Conservation (phyloP, 1,140 invertebrate genomes). For the silkworm (Bombyx mori) region DNA sequence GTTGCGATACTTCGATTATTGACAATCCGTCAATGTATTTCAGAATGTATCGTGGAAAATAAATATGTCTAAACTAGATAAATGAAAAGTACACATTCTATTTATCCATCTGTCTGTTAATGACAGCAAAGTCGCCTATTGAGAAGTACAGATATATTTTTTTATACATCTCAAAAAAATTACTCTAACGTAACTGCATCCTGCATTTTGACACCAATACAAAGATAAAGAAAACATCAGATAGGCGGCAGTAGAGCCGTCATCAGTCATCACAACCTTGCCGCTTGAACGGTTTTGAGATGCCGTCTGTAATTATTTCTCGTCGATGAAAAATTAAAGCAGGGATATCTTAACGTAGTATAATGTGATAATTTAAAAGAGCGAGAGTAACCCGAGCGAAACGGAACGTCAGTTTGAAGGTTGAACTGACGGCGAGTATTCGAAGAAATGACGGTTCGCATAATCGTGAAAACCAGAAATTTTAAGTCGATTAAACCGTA, state of each 20-base stretch:
- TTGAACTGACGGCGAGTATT: constrained; percentile 32
- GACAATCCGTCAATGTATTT: too few relatives aligned
- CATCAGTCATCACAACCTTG: constrained; percentile 42
- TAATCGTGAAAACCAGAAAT: constrained; percentile 36
- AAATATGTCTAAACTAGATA: too few relatives aligned
- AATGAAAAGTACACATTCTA: too few relatives aligned
- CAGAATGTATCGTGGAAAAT: too few relatives aligned
- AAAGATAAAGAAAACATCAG: too few relatives aligned
- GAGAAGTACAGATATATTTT: too few relatives aligned
- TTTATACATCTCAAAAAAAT: too few relatives aligned
- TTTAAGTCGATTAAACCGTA: constrained; percentile 50
- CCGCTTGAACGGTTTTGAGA: constrained; percentile 44
- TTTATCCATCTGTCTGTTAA: too few relatives aligned
- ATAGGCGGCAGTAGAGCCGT: constrained; percentile 28
- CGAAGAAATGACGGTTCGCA: constrained; percentile 32
- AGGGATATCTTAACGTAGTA: constrained; percentile 42
- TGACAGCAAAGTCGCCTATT: too few relatives aligned
- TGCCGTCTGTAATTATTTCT: constrained; percentile 51
- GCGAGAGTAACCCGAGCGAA: constrained; percentile 32
- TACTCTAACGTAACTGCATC: too few relatives aligned
- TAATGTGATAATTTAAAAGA: constrained; percentile 41
- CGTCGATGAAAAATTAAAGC: constrained; percentile 52
- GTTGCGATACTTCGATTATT: too few relatives aligned
- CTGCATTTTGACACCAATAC: too few relatives aligned
- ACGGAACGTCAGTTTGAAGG: constrained; percentile 40